Evolutionary conservation across 2,113 vertebrate species (phyloP).

Genomic region (Aix galericulata): DNA sequence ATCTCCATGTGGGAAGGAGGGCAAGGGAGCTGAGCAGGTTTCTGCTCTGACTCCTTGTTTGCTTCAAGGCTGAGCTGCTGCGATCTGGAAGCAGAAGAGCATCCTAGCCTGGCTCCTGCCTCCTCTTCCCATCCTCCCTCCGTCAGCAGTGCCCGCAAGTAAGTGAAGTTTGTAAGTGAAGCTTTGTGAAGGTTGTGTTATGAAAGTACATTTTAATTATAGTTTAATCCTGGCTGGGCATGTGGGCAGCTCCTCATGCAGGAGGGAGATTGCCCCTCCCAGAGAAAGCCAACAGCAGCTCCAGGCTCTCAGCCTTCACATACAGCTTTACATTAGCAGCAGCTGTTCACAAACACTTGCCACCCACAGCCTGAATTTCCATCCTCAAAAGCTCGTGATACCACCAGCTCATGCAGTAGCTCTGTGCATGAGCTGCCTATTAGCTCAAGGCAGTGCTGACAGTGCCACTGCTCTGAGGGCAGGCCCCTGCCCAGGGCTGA

Average conservation of each 20-base stretch:
- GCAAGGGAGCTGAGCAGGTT: accelerated
- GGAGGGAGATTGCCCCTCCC: neutral
- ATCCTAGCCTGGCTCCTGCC: neutral
- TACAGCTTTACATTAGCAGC: neutral
- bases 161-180: neutral
- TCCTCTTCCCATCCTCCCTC: neutral
- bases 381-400: neutral
- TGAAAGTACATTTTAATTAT: neutral
- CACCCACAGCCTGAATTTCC: neutral
- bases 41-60: neutral
- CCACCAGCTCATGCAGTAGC: neutral
- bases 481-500: accelerated
- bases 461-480: neutral
- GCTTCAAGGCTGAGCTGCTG: neutral
- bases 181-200: neutral
- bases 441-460: neutral
- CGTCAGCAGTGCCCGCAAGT: neutral
- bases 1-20: neutral
- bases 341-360: neutral
- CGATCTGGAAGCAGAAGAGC: neutral
- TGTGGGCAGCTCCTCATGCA: neutral
- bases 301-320: neutral
- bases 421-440: neutral
- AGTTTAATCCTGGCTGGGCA: neutral
- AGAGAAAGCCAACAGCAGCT: accelerated